Evolutionary conservation across 2,113 vertebrate species (phyloP).

Genomic region (Coracopsis vasa): DNA sequence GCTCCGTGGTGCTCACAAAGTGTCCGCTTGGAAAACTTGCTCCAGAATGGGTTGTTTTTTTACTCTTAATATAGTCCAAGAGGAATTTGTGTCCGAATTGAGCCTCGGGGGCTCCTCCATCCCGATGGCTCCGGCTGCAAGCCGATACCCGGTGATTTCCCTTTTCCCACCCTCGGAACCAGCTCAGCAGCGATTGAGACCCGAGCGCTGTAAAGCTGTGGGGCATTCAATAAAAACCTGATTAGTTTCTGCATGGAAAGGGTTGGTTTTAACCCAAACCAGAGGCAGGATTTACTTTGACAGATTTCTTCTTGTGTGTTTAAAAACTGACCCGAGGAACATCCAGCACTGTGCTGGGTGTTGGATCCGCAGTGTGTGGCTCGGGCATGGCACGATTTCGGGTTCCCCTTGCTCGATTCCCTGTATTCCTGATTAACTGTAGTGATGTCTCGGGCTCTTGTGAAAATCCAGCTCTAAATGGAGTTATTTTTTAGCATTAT

Average conservation of each 20-base stretch:
- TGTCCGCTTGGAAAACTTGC: background rate
- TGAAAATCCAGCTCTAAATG: background rate
- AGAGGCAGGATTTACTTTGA: conserved; percentile 38
- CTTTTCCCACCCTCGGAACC: background rate
- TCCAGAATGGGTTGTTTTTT: background rate
- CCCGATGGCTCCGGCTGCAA: background rate
- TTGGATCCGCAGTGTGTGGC: background rate
- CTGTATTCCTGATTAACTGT: rapidly evolving
- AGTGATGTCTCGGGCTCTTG: background rate
- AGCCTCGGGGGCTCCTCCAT: background rate
- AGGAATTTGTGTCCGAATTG: conserved; percentile 34
- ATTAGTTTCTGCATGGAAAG: conserved; percentile 53
- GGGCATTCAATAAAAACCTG: conserved; percentile 30
- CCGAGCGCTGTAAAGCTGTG: background rate
- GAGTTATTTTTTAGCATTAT: background rate
- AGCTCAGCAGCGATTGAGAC: background rate
- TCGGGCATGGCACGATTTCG: background rate
- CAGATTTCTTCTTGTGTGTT: conserved; percentile 33
- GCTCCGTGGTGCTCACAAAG: background rate
- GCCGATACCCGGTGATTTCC: background rate
- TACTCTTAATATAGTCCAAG: conserved; percentile 27
- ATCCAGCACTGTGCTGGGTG: background rate
- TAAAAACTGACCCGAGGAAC: conserved; percentile 8
- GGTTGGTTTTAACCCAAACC: conserved; percentile 51
- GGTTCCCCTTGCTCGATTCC: background rate